Base-by-base conservation (phyloP, 2,797 vertebrate genomes). In the Diglossa cyanea region DNA sequence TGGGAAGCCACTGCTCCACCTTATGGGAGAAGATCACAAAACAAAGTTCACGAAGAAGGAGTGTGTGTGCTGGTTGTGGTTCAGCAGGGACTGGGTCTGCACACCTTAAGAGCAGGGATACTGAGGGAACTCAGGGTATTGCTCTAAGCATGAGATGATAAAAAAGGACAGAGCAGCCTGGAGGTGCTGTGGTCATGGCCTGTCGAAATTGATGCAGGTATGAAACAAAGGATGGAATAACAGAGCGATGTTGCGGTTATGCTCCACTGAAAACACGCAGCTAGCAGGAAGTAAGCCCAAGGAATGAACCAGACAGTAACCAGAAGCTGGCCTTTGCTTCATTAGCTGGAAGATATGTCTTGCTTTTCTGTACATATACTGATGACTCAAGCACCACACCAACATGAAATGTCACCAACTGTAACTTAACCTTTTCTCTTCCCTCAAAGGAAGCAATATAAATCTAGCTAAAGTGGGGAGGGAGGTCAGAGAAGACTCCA, bases 201-300 rank as follows among this genome's bases (percentile, higher is more conserved):
- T 58, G 51, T 51, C 1, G 3, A 65, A 57, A 39, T 30, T 0
- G 0, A 20, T 20, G 19, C 24, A 54, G 13, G 1, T 42, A 20
- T 35, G 61, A 42, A 61, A n/a, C 35, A 67, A 60, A 40, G 33
- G 40, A 14, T 13, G 35, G 33, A 53, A 25, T 18, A 74, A 24
- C 54, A 74, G 18, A 47, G 33, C 0, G 0, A 2, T 47, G 42
- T 8, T 21, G 61, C 28, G 31, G 30, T 24, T 35, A 9, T n/a
- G 40, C 31, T 35, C 40, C 40, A 15, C 12, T 12, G 10, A 61
- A 74, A 81, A 26, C 54, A 7, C 42, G 47, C 33, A 61, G 40
- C 33, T 53, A 47, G 23, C 53, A 61, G 33, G 33, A 80, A 2
- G 17, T 80, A 35, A 47, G 33, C 30, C 33, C 53, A 53, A 80